These are phyloP conservation scores for Ptychochromis oligacanthus DNA, from an alignment of 2,113 vertebrate genomes.

Conservation along the genomic window DNA sequence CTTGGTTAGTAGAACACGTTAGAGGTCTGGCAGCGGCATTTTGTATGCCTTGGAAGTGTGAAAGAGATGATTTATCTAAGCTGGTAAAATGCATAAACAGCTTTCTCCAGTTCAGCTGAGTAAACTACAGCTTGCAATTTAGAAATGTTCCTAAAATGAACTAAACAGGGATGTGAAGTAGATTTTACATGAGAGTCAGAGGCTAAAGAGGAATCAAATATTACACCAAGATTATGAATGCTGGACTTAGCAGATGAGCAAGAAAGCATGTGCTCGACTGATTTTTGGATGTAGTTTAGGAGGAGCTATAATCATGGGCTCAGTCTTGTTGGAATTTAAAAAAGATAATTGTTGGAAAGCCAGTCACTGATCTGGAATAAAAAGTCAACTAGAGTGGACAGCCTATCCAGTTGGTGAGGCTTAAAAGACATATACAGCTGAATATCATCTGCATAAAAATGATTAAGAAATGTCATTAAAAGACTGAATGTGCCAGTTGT, in stretches of 20 bases:
- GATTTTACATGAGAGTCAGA: not conserved
- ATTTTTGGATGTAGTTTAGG: not conserved
- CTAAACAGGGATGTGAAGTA: not conserved
- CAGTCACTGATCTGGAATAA: not conserved
- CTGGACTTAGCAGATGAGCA: not conserved
- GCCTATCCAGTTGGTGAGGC: too few species aligned
- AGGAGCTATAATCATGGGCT: not conserved
- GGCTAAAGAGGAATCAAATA: not conserved
- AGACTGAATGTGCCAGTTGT: not conserved
- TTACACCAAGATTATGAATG: not conserved
- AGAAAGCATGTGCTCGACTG: not conserved
- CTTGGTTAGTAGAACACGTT: not conserved
- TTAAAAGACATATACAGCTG: too few species aligned
- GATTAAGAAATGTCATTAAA: too few species aligned
- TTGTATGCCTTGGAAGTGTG: not conserved
- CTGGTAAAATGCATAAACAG: not conserved
- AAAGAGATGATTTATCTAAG: not conserved
- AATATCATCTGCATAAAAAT: too few species aligned
- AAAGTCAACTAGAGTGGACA: not conserved
- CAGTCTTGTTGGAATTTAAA: not conserved
- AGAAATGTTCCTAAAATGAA: not conserved
- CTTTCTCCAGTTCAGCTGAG: not conserved
- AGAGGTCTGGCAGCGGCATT: not conserved
- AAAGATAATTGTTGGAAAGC: not conserved
- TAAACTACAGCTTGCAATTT: not conserved